Conservation (phyloP, 1,140 invertebrate genomes). For the Charaxes varanes region DNA sequence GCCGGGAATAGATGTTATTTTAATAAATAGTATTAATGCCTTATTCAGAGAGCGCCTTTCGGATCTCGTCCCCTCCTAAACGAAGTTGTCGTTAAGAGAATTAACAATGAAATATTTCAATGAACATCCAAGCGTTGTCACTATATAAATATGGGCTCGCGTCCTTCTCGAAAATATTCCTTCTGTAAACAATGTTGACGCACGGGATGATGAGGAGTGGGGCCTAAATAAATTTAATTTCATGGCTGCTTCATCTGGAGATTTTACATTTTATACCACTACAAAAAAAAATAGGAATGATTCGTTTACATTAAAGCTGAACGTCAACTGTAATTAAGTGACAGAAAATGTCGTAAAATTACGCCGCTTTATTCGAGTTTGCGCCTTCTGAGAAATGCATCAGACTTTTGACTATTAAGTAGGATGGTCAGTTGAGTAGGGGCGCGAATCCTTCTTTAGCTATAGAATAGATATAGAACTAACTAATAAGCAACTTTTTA, state of each 20-base stretch:
- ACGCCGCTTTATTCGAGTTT: no score
- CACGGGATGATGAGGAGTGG: constrained; percentile 49
- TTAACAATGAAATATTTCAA: constrained; percentile 72
- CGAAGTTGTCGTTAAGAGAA: constrained; percentile 49
- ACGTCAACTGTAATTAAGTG: no score
- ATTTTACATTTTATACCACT: no score
- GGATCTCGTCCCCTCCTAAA: constrained; percentile 36
- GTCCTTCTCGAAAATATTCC: constrained; percentile 61
- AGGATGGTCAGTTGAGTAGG: no score
- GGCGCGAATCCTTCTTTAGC: no score
- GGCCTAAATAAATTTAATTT: constrained; percentile 69
- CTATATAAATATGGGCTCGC: constrained; percentile 59
- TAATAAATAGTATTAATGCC: constrained; percentile 64
- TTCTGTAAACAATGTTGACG: constrained; percentile 62
- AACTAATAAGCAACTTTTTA: no score
- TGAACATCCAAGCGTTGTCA: constrained; percentile 50
- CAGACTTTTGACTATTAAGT: no score
- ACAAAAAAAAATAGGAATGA: no score
- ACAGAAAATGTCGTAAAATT: no score
- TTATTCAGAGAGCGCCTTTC: constrained; percentile 46
- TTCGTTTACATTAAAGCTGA: no score
- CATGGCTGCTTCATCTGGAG: constrained; percentile 38
- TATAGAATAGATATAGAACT: no score
- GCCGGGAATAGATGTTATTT: constrained; percentile 49
- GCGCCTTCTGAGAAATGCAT: no score